Evolutionary conservation across 2,113 vertebrate genomes (phyloP), one percentile per base, ranked within the genome.

Genomic region (Noturus placidus): DNA sequence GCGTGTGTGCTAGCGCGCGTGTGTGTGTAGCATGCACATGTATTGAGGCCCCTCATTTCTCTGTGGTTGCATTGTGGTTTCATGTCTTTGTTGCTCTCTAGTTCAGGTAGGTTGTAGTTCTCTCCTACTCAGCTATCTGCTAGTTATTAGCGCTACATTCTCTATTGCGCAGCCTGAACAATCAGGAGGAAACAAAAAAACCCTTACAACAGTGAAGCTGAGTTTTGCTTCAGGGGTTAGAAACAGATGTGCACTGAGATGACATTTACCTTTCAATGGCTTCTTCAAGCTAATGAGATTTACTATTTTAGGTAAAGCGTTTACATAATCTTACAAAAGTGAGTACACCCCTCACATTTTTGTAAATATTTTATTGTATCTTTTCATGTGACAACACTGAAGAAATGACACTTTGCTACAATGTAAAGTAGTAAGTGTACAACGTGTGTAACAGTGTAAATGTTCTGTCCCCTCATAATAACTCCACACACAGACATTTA

Each of bases 11-110:
- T 20, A 30, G 78, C 22, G 63, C 54, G 42, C 11, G n/a, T 33
- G 77, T 61, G 77, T 86, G 35, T 22, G 69, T 65, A 59, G 86
- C 57, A 57, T 19, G 56, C 74, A 78, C 8, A 83, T 50, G 78
- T 69, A 69, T 54, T 65, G 30, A 86, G 86, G 84, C 82, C 78
- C 63, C 35, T 81, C 61, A 59, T 89, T 83, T 74, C 70, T 89
- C 61, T 90, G 89, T 84, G 89, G 89, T 90, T 54, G 54, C 35
- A 0, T 74, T 88, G 84, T 13, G 89, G 89, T 90, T 90, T 88
- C 72, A 35, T 85, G 30, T 86, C 79, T 80, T 86, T 59, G 46
- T 78, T 42, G 80, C 76, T 76, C 46, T 88, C 84, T 76, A 83
- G 38, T 90, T 88, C 89, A 88, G 87, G 77, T 88, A 67, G 84